phyloP scores from a whole-genome alignment of 2,888 invertebrate genomes.

The Pachycephus smyrnensis region DNA sequence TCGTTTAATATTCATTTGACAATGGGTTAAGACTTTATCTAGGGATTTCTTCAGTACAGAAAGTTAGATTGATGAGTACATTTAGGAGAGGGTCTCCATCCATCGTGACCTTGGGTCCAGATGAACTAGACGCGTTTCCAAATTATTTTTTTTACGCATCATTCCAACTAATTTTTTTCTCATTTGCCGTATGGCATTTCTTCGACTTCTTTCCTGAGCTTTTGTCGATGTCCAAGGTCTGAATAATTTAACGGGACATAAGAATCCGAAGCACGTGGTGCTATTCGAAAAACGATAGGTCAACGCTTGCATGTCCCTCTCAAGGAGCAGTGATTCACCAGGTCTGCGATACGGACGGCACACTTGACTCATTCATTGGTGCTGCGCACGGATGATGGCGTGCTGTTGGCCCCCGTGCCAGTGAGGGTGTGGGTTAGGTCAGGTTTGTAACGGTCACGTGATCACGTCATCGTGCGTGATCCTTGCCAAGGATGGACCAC shows the following conservation, averaged over 20 bases:
- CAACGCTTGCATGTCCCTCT: constrained; percentile 8
- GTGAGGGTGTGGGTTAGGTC: constrained; percentile 55
- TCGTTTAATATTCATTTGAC: not conserved
- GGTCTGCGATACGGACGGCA: constrained; percentile 7
- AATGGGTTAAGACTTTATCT: not conserved
- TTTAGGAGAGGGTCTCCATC: not conserved
- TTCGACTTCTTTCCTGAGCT: not conserved
- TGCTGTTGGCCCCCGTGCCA: constrained; percentile 26
- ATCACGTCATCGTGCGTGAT: constrained; percentile 61
- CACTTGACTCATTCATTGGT: constrained; percentile 13
- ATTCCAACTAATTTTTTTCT: not conserved
- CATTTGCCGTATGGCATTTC: not conserved
- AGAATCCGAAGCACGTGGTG: not conserved
- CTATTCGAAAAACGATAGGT: not conserved
- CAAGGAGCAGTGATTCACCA: constrained; percentile 9
- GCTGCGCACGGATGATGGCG: constrained; percentile 33
- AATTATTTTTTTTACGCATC: not conserved
- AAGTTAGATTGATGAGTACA: not conserved
- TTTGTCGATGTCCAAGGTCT: not conserved
- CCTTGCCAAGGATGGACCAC: constrained; percentile 51
- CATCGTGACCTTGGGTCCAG: not conserved
- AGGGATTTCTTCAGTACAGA: not conserved
- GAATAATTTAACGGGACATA: not conserved
- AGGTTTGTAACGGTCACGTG: constrained; percentile 63
- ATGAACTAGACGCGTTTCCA: not conserved